A percentile compares a stretch with the other conserved stretches of the same genome.
Conservation (phyloP, 1,140 invertebrate genomes). For the Drosophila elegans region DNA sequence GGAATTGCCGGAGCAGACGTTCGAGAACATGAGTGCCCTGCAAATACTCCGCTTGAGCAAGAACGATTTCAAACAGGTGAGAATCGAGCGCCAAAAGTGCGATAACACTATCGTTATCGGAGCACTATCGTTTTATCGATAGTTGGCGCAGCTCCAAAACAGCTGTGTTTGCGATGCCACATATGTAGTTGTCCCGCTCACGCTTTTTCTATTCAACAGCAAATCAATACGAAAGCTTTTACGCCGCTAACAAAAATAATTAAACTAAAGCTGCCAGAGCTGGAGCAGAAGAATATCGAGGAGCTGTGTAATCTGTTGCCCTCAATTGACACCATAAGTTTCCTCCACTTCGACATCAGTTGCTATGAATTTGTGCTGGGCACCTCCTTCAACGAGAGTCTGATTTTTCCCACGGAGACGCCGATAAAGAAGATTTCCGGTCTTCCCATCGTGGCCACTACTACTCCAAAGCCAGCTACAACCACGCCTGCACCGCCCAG, state of each 20-base stretch:
- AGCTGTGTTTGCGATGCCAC: slow-evolving; percentile 1
- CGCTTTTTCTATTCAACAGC: slow-evolving; percentile 58
- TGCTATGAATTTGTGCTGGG: slow-evolving; percentile 79
- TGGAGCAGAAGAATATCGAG: slow-evolving; percentile 63
- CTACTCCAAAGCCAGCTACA: slow-evolving; percentile 20
- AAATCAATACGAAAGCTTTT: slow-evolving; percentile 84
- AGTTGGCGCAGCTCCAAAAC: slow-evolving; percentile 18
- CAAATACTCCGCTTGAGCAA: slow-evolving; percentile 84
- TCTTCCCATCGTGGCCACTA: slow-evolving; percentile 25
- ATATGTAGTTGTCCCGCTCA: slow-evolving; percentile 57
- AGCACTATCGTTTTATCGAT: slow-evolving; percentile 47
- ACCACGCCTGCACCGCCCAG: slow-evolving; percentile 48
- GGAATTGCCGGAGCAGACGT: slow-evolving; percentile 77
- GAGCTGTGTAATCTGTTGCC: slow-evolving; percentile 75
- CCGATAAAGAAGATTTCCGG: slow-evolving; percentile 46
- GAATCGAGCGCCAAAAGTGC: slow-evolving; percentile 33
- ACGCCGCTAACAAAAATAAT: slow-evolving; percentile 71
- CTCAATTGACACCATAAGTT: slow-evolving; percentile 79
- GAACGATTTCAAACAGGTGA: slow-evolving; percentile 82
- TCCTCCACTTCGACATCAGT: slow-evolving; percentile 74
- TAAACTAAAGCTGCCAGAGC: slow-evolving; percentile 77
- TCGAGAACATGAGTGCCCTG: slow-evolving; percentile 85
- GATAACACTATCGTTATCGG: slow-evolving; percentile 16
- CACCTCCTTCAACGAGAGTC: slow-evolving; percentile 78
- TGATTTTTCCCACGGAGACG: slow-evolving; percentile 67